Percentiles rank a stretch among this genome's conserved stretches.
phyloP scores from a whole-genome alignment of 2,888 invertebrate species.

The Piscicola geometra region DNA sequence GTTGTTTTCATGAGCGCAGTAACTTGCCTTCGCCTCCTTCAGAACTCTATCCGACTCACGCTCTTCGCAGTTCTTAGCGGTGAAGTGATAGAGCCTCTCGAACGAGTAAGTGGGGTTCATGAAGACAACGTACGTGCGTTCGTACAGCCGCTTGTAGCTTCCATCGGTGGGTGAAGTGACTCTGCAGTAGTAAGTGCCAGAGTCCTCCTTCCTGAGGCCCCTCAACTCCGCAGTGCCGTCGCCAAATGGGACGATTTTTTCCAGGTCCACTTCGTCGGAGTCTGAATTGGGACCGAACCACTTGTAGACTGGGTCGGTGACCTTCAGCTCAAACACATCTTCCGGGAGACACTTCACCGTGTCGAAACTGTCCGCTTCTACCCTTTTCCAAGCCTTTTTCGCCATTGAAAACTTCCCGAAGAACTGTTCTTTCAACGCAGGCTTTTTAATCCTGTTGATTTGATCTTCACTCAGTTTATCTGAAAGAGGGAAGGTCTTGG shows the following conservation, averaged over 20 bases:
- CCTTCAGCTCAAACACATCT: neutral
- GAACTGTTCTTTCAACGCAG: neutral
- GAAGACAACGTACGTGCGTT: constrained; percentile 23
- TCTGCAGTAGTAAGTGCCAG: constrained; percentile 18
- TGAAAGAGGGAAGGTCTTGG: neutral
- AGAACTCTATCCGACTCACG: neutral
- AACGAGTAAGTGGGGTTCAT: neutral
- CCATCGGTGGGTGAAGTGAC: neutral
- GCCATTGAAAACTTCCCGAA: constrained; percentile 13
- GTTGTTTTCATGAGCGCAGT: neutral
- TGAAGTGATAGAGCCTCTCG: constrained; percentile 18
- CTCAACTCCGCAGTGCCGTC: constrained; percentile 21
- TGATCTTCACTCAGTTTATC: neutral
- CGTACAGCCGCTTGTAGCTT: neutral
- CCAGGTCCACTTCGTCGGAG: constrained; percentile 12
- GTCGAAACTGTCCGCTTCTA: constrained; percentile 19
- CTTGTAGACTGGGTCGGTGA: constrained; percentile 16
- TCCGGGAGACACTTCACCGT: constrained; percentile 6
- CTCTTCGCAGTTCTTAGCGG: constrained; percentile 22
- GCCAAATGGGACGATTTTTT: neutral
- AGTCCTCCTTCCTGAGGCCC: neutral
- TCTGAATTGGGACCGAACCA: constrained; percentile 28
- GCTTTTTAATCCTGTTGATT: neutral
- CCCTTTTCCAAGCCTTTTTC: neutral
- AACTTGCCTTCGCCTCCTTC: neutral